Conservation (phyloP, 1,140 invertebrate species). For the Camponotus floridanus region DNA sequence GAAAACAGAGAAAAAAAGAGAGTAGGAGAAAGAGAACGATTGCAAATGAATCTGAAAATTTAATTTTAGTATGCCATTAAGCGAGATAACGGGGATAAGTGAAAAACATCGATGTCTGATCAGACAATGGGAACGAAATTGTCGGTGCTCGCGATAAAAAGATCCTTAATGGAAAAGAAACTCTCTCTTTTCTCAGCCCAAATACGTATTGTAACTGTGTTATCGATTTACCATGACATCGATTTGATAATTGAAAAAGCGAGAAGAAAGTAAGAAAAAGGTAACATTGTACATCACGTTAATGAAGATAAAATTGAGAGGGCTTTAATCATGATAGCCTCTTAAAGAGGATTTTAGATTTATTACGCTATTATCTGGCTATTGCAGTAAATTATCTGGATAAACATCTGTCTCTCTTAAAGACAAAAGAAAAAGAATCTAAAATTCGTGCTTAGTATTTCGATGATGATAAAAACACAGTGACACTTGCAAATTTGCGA, state of each 20-base stretch:
- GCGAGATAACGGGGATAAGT: conserved; percentile 31
- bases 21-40: not conserved
- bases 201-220: conserved; percentile 8
- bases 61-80: conserved; percentile 45
- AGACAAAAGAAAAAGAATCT: conserved; percentile 14
- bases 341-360: not conserved
- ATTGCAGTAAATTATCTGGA: conserved; percentile 38
- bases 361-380: not conserved
- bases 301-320: conserved; percentile 11
- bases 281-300: not conserved
- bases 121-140: conserved; percentile 22
- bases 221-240: conserved; percentile 20
- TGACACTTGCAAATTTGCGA: no score
- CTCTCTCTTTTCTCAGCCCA: not conserved
- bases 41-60: conserved; percentile 30
- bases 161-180: not conserved
- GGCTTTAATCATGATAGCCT: not conserved
- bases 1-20: not conserved
- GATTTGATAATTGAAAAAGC: not conserved
- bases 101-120: conserved; percentile 33
- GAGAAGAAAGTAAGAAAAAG: not conserved
- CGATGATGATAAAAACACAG: not conserved
- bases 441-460: conserved; percentile 24
- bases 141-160: conserved; percentile 11
- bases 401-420: conserved; percentile 7